Base-by-base conservation (phyloP, 2,888 invertebrate species). In the Papilio gigon region DNA sequence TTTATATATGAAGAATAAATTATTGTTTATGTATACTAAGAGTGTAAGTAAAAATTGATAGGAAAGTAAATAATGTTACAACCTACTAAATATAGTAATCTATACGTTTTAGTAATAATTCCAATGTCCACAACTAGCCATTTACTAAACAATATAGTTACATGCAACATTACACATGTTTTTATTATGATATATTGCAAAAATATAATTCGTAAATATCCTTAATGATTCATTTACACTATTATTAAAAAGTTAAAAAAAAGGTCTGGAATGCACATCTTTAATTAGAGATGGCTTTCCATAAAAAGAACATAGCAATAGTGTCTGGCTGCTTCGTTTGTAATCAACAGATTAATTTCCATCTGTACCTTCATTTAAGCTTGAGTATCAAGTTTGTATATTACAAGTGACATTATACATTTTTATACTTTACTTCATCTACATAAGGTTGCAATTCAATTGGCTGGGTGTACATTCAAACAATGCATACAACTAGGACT, bases 241-340 rank as follows among this genome's bases (percentile, higher is more conserved):
- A 44, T 30, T 27, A 8, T 8, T 30, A n/a, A 53, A 53, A 53
- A 30, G 27, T 30, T 14, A n/a, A 53, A 30, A 30, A 27, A 25
- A 53, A 30, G 30, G 35, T 35, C 25, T 37, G 58, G 58, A 62
- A 67, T 67, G 53, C 40, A 47, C 3, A 6, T 44, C 17, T 8
- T 63, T 17, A 42, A 30, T 50, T 47, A 47, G 17, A 47, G n/a
- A 50, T 40, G 61, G 42, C 50, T 14, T 22, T 53, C 61, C 40
- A 40, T 25, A 70, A 70, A 69, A 60, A 50, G 65, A 69, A 40
- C n/a, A 56, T 12, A 9, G 61, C 33, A 80, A 84, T 80, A 74
- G 75, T 80, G 87, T 87, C 88, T 86, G 86, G 79, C 61, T 65
- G 71, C 76, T 83, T 84, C 84, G 85, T 87, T 84, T 78, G 70